Conservation (phyloP, 2,113 vertebrate species). For the Miniopterus natalensis region DNA sequence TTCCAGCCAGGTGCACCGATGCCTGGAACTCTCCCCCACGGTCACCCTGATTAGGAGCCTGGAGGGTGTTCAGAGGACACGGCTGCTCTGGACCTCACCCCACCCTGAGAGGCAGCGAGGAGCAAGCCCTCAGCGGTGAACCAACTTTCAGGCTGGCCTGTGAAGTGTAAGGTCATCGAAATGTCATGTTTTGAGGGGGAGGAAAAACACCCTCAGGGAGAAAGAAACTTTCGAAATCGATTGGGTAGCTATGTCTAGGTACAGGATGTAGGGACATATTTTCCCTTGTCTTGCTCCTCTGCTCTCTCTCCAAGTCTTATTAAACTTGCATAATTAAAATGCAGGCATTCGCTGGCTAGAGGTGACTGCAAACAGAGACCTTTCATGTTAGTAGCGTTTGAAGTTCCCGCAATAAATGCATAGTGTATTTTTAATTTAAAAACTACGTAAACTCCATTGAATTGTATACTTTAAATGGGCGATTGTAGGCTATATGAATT, state of each 20-base stretch:
- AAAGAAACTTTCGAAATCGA: background rate
- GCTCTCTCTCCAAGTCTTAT: too few relatives aligned
- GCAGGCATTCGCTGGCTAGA: background rate
- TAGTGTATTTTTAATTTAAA: background rate
- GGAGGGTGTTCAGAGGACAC: fast-evolving
- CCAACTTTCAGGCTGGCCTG: background rate
- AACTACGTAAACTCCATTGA: background rate
- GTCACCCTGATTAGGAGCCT: fast-evolving
- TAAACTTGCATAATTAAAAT: background rate
- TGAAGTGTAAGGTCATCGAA: background rate
- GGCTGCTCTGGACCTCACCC: fast-evolving
- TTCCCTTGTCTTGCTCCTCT: background rate
- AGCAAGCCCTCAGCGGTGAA: fast-evolving
- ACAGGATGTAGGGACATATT: background rate
- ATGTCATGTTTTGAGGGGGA: background rate
- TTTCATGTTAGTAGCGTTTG: background rate
- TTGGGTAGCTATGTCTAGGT: background rate
- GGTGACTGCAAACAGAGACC: background rate
- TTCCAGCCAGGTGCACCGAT: fast-evolving
- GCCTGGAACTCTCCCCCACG: background rate
- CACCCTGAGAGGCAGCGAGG: background rate
- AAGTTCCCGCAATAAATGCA: background rate
- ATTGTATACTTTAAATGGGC: too few relatives aligned
- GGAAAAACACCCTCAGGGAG: background rate
- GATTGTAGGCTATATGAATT: background rate